phyloP scores from a whole-genome alignment of 2,888 invertebrate species.

The Escarpia spicata region DNA sequence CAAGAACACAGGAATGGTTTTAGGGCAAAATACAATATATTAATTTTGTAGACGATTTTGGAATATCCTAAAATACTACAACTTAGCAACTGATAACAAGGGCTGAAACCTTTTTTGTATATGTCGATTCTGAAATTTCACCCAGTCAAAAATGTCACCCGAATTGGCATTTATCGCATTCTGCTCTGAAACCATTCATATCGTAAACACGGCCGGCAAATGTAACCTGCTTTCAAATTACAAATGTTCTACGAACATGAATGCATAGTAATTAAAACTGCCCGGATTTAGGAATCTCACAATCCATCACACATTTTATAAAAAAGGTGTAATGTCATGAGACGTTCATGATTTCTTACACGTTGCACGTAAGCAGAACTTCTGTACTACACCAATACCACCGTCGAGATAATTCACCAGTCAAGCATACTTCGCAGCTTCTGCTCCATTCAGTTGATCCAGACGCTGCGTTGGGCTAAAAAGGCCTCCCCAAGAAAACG shows the following conservation, averaged over 20 bases:
- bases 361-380: not conserved
- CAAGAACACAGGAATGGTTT: too few species aligned
- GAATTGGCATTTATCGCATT: too few species aligned
- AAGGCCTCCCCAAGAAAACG: not conserved
- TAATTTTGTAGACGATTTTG: too few species aligned
- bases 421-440: not conserved
- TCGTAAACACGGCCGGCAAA: too few species aligned
- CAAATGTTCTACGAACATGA: not conserved
- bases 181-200: too few species aligned
- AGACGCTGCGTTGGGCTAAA: not conserved
- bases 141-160: too few species aligned
- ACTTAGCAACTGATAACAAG: too few species aligned
- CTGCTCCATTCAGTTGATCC: not conserved
- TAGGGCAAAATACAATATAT: too few species aligned
- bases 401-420: not conserved
- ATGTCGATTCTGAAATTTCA: too few species aligned
- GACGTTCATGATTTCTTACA: not conserved
- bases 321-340: not conserved
- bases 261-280: conserved; percentile 12
- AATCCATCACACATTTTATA: not conserved
- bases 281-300: not conserved
- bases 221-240: not conserved
- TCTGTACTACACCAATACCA: not conserved
- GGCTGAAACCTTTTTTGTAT: too few species aligned
- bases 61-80: too few species aligned